These are phyloP conservation scores for Xyliphius kryptos DNA, from an alignment of 2,113 vertebrate genomes.

Conservation along the genomic window DNA sequence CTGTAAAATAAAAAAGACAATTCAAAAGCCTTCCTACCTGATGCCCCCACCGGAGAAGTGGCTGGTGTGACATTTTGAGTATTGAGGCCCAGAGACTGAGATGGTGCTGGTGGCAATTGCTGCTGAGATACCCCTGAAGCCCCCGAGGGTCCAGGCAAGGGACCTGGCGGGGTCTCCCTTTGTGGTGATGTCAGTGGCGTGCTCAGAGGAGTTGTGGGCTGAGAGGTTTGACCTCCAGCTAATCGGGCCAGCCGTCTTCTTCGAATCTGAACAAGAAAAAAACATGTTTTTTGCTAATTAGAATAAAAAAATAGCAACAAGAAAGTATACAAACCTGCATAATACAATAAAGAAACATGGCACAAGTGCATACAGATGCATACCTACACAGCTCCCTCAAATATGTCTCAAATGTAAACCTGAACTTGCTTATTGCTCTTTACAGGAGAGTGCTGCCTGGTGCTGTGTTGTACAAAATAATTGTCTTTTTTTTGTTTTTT, in stretches of 20 bases:
- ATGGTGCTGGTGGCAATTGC: conserved; percentile 71
- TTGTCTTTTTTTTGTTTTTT: too few relatives aligned
- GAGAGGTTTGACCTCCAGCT: conserved; percentile 87
- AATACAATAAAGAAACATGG: too few relatives aligned
- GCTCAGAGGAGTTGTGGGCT: conserved; percentile 84
- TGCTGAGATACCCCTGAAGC: conserved; percentile 63
- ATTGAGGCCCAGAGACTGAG: conserved; percentile 81
- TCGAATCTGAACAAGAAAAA: conserved; percentile 71
- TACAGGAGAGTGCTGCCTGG: too few relatives aligned
- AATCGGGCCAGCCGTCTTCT: conserved; percentile 88
- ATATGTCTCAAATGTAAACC: too few relatives aligned
- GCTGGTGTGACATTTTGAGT: conserved; percentile 90
- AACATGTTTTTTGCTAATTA: not conserved
- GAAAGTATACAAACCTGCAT: not conserved
- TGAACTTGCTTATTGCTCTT: too few relatives aligned
- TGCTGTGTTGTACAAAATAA: too few relatives aligned
- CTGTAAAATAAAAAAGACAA: not conserved
- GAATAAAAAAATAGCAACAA: not conserved
- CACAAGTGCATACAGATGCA: too few relatives aligned
- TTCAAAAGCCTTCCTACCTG: conserved; percentile 69
- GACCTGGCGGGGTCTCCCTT: conserved; percentile 89
- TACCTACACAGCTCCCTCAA: too few relatives aligned
- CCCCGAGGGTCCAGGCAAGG: conserved; percentile 74
- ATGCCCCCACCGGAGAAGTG: conserved; percentile 91
- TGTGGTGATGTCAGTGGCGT: conserved; percentile 89